These are phyloP conservation scores for Oryzias curvinotus DNA, from an alignment of 2,113 vertebrate genomes.

Conservation along the genomic window DNA sequence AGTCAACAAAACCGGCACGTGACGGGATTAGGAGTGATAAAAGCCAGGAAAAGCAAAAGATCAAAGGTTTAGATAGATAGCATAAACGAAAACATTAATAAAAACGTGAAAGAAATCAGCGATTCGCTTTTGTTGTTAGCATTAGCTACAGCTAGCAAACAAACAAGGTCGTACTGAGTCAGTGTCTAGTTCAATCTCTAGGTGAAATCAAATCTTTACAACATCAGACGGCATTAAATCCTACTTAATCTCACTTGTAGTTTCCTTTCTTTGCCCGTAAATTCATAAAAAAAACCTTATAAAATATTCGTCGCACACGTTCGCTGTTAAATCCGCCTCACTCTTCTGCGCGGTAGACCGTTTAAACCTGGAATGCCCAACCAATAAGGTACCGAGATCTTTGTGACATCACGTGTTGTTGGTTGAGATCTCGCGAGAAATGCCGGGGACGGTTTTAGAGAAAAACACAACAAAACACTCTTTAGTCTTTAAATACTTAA, in stretches of 20 bases:
- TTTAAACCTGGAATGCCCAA: constrained; percentile 33
- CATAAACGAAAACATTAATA: not conserved
- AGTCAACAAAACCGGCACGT: not conserved
- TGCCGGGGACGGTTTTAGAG: too few species aligned
- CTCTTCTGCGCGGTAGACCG: constrained; percentile 27
- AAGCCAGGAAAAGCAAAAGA: too few species aligned
- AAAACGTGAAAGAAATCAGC: not conserved
- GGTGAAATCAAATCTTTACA: not conserved
- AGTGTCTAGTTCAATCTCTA: not conserved
- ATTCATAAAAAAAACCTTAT: not conserved
- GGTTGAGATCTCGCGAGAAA: constrained; percentile 22
- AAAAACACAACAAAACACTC: too few species aligned
- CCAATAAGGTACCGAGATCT: constrained; percentile 20
- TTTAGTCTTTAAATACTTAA: too few species aligned
- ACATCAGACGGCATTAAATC: rapidly evolving
- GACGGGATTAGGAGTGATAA: not conserved
- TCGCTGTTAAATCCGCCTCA: not conserved
- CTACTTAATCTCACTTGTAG: constrained; percentile 8
- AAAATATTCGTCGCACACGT: rapidly evolving
- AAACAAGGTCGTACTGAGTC: not conserved
- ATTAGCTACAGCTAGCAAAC: constrained; percentile 32
- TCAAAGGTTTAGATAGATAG: too few species aligned
- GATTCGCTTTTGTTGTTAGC: constrained; percentile 43
- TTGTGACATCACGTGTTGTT: not conserved
- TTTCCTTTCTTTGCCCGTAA: not conserved